phyloP scores from a whole-genome alignment of 2,888 invertebrate species.

The Strigamia transsilvanica region DNA sequence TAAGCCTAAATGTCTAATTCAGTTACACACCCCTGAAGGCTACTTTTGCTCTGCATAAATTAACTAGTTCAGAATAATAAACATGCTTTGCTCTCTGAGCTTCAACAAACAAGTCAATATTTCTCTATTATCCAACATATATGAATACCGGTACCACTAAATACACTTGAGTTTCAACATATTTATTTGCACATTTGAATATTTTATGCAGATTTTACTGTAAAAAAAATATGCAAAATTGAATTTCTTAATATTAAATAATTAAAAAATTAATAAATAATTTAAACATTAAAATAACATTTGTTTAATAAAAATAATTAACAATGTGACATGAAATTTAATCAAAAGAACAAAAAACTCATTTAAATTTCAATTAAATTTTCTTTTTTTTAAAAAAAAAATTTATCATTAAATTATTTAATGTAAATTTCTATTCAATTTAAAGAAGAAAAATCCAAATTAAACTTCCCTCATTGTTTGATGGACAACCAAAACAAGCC shows the following conservation, averaged over 20 bases:
- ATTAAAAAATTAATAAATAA: no score
- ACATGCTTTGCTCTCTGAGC: conserved; percentile 3
- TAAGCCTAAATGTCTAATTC: conserved; percentile 33
- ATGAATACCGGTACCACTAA: not conserved
- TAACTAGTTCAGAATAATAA: conserved; percentile 27
- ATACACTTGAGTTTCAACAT: not conserved
- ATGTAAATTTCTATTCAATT: no score
- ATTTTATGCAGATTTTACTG: not conserved
- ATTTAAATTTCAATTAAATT: no score
- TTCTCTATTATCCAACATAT: conserved; percentile 12
- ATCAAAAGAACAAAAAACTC: no score
- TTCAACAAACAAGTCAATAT: conserved; percentile 31
- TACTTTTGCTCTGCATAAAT: conserved; percentile 35
- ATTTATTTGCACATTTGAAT: not conserved
- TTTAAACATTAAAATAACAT: no score
- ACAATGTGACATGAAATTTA: no score
- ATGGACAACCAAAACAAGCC: not conserved
- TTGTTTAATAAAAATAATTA: no score
- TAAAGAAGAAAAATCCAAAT: not conserved
- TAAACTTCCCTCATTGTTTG: not conserved
- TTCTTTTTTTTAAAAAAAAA: no score
- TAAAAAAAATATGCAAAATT: not conserved
- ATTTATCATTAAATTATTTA: no score
- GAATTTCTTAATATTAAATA: not conserved
- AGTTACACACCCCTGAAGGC: conserved; percentile 6